A percentile compares a stretch with the other conserved stretches of the same genome.
Conservation (phyloP, 2,113 vertebrate species). For the Lagopus leucura region DNA sequence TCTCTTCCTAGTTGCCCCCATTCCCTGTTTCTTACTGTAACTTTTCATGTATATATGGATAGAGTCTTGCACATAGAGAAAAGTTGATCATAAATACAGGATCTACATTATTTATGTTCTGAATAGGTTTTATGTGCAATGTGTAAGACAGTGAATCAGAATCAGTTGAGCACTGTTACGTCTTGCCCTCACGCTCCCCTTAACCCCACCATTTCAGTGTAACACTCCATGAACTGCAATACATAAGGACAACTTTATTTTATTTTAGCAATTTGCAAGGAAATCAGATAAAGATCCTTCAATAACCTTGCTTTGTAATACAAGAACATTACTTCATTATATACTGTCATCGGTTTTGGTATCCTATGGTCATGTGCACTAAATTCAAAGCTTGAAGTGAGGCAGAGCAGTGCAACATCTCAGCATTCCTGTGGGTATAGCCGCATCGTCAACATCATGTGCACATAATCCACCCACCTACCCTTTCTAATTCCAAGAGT, state of each 20-base stretch:
- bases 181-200: background rate
- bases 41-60: background rate
- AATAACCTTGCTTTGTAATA: background rate
- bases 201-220: background rate
- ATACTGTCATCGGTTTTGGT: background rate
- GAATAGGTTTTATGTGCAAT: background rate
- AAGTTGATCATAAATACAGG: background rate
- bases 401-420: constrained; percentile 14
- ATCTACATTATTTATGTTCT: background rate
- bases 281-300: background rate
- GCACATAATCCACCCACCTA: constrained; percentile 53
- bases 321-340: background rate
- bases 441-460: constrained; percentile 12
- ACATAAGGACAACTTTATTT: background rate
- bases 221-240: background rate
- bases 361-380: background rate
- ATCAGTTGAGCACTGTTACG: background rate
- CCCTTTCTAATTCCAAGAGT: constrained; percentile 32
- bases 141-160: background rate
- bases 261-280: background rate
- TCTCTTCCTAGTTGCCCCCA: background rate
- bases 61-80: background rate
- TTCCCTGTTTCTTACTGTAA: background rate
- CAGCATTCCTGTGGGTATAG: constrained; percentile 52
- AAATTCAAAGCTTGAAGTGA: constrained; percentile 38